Percentiles rank a stretch among this genome's conserved stretches.
phyloP scores from a whole-genome alignment of 2,797 vertebrate species.

The Adrianichthys oophorus region DNA sequence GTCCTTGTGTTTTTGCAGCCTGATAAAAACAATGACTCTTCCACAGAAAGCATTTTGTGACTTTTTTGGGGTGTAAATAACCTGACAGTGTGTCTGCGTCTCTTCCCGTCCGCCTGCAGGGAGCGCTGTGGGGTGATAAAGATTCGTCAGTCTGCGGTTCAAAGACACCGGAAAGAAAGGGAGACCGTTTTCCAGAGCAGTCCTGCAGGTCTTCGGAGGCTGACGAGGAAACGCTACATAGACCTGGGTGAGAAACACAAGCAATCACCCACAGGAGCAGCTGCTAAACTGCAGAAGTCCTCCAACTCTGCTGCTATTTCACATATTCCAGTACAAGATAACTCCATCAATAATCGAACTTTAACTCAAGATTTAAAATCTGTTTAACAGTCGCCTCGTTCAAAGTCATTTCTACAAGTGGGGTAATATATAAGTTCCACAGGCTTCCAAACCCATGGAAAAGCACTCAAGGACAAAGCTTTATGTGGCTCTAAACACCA shows the following conservation, averaged over 20 bases:
- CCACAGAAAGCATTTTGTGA: neutral
- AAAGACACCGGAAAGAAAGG: conserved; percentile 79
- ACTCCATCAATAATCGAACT: no score
- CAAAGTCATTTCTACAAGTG: no score
- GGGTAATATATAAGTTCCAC: no score
- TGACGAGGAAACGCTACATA: conserved; percentile 90
- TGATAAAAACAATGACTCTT: no score
- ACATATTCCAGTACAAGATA: no score
- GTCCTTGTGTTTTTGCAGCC: neutral
- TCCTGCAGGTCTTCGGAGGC: conserved; percentile 78
- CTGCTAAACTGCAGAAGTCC: neutral
- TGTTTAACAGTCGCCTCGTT: no score
- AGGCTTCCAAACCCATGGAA: no score
- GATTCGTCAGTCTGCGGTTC: conserved; percentile 81
- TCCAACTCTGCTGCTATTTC: no score
- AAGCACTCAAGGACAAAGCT: no score
- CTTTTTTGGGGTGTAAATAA: neutral
- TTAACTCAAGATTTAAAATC: no score
- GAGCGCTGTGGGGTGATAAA: conserved; percentile 89
- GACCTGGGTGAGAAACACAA: conserved; percentile 85
- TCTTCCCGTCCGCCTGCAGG: conserved; percentile 27
- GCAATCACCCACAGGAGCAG: neutral
- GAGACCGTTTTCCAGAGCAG: conserved; percentile 84
- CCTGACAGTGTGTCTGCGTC: neutral
- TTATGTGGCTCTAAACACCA: no score